These are phyloP conservation scores for Margarornis squamiger DNA, from an alignment of 2,797 vertebrate species.

Conservation along the genomic window DNA sequence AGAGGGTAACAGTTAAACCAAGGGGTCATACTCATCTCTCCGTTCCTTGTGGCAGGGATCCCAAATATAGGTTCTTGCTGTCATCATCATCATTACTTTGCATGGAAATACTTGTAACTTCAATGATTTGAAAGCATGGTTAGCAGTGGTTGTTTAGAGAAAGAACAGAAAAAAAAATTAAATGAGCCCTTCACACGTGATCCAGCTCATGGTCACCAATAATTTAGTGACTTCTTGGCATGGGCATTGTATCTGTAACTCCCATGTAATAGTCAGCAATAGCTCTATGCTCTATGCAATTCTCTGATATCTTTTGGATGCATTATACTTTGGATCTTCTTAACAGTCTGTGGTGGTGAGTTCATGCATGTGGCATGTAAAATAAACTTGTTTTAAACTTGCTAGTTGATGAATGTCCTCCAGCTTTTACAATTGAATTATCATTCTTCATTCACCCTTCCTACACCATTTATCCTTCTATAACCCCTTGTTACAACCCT, in stretches of 20 bases:
- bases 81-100: neutral
- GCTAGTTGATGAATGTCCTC: neutral
- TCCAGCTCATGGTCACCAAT: neutral
- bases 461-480: neutral
- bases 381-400: neutral
- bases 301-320: neutral
- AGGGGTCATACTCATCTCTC: neutral
- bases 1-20: neutral
- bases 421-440: neutral
- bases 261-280: neutral
- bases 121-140: neutral
- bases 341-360: neutral
- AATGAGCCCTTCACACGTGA: neutral
- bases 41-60: neutral
- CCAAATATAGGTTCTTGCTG: neutral
- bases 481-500: neutral
- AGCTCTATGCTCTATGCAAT: neutral
- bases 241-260: neutral
- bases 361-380: accelerated
- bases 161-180: neutral
- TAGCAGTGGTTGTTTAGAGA: neutral
- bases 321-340: neutral
- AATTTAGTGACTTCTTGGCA: neutral
- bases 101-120: neutral
- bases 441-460: neutral